Conservation (phyloP, 2,113 vertebrate species). For the Taxidea taxus region DNA sequence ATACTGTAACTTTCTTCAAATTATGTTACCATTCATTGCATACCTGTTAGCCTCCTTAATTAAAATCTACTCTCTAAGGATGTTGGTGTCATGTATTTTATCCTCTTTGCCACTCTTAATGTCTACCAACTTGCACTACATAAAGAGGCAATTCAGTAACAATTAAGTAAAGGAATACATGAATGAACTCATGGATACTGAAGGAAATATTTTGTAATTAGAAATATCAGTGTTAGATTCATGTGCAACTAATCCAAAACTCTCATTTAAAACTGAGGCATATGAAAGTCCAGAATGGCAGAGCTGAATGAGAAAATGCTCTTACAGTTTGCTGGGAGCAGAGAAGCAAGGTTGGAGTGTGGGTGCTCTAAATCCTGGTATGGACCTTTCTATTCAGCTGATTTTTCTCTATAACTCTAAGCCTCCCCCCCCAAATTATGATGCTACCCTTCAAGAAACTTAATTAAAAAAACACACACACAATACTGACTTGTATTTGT, state of each 20-base stretch:
- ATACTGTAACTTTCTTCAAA: background rate
- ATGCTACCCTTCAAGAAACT: background rate
- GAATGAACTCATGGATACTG: background rate
- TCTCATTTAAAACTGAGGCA: background rate
- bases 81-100: background rate
- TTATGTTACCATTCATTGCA: background rate
- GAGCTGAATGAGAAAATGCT: background rate
- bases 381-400: background rate
- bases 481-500: background rate
- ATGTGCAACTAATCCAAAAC: background rate
- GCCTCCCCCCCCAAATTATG: background rate
- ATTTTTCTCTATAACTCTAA: background rate
- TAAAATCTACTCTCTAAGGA: background rate
- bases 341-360: accelerated
- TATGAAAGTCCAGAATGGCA: background rate
- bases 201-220: background rate
- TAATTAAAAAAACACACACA: background rate
- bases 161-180: background rate
- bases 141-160: background rate
- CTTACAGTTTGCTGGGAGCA: background rate
- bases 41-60: background rate
- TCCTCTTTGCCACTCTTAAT: background rate
- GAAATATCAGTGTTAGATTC: background rate
- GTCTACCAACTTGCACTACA: background rate
- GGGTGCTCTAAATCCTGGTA: background rate